Base-by-base conservation (phyloP, 2,888 invertebrate species). In the Phaedon cochleariae region DNA sequence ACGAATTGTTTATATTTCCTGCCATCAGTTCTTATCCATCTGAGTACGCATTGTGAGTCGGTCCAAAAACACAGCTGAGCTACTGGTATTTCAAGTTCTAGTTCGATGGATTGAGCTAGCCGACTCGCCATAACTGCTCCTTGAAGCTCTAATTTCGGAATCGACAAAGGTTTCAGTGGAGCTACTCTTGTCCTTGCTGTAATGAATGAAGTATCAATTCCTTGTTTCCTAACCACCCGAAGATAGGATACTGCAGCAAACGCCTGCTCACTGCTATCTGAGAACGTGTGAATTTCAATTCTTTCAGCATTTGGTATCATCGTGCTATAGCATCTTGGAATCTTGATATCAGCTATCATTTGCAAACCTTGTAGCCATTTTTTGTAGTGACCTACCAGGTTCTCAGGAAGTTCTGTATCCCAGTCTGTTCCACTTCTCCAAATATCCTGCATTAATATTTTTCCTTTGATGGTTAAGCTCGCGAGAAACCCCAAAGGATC, bases 21-120 rank as follows among this genome's bases (percentile, higher is more conserved):
- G 20, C 21, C 67, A 22, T 76, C 74, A 5, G 69, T 71, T 22
- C 61, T 34, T 6, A 77, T 65, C 75, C 76, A 76, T 9, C 55
- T 34, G 9, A 77, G 29, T 12, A 75, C 76, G 2, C 70, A 73
- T 60, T 65, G 74, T 1, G 76, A 79, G 41, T 79, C 75, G 1
- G 73, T 63, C 78, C 76, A 77, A 53, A 71, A 75, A 22, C 62
- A 49, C 0, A 15, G 62, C 4, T 54, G 10, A n/a, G 58, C 37
- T n/a, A 73, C 65, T 0, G 46, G 26, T 18, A 74, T 59, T 63
- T 64, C n/a, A 59, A 69, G 21, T 60, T 60, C 60, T n/a, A 6
- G 0, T 60, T 46, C 31, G 67, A 72, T 49, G 59, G 64, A 21
- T 73, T 62, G 18, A 65, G 64, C 5, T 46, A 61, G 2, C 34